phyloP scores from a whole-genome alignment of 2,888 invertebrate genomes.

The Malachius bipustulatus region DNA sequence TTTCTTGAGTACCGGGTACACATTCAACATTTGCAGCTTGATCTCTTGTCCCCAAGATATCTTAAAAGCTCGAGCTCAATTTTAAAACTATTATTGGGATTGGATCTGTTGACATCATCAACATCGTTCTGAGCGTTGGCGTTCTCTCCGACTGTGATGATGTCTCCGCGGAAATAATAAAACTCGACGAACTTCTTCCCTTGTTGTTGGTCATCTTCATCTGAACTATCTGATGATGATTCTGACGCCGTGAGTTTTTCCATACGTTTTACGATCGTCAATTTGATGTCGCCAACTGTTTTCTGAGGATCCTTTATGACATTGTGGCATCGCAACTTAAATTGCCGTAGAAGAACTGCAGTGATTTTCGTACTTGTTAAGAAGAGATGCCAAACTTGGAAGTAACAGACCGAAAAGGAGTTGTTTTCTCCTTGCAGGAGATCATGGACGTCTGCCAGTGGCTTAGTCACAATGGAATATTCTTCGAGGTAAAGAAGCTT shows the following conservation, averaged over 20 bases:
- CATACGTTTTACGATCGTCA: background rate
- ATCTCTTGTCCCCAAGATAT: constrained; percentile 7
- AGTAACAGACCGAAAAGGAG: constrained; percentile 9
- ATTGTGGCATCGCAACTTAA: constrained; percentile 6
- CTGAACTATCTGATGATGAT: constrained; percentile 1
- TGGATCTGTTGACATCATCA: constrained; percentile 8
- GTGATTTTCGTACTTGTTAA: constrained; percentile 2
- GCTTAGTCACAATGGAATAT: constrained; percentile 10
- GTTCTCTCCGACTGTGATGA: constrained; percentile 3
- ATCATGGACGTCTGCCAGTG: constrained; percentile 9
- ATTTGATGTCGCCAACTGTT: constrained; percentile 7
- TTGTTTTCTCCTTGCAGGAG: constrained; percentile 10
- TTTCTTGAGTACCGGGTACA: constrained; percentile 11
- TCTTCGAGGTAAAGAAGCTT: constrained; percentile 12
- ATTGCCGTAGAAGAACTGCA: constrained; percentile 5
- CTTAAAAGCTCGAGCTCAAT: constrained; percentile 8
- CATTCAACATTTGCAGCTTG: constrained; percentile 8
- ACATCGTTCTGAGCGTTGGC: background rate
- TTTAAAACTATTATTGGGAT: constrained; percentile 10
- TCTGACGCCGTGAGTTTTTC: constrained; percentile 5
- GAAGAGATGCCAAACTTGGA: constrained; percentile 8
- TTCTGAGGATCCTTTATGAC: background rate
- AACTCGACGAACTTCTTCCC: constrained; percentile 7
- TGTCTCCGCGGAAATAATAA: constrained; percentile 9
- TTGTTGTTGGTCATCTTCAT: constrained; percentile 4